Percentiles rank a stretch among this genome's conserved stretches.
These are phyloP conservation scores for Xanthorhoe designata DNA, from an alignment of 2,888 invertebrate species.

Conservation along the genomic window DNA sequence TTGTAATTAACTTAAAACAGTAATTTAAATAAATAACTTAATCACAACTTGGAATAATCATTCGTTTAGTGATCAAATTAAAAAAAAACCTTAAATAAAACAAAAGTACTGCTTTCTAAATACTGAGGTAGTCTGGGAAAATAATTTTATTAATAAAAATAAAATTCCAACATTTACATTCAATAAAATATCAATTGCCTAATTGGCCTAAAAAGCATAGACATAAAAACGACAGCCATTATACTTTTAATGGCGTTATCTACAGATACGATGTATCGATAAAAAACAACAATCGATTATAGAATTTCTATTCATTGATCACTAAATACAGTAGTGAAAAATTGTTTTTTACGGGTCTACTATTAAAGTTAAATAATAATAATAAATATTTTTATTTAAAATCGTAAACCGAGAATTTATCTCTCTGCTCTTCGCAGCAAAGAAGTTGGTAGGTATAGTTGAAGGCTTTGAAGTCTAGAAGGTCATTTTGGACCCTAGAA, in stretches of 20 bases:
- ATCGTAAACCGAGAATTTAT: no score
- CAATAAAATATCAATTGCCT: slow-evolving; percentile 9
- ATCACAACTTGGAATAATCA: slow-evolving; percentile 5
- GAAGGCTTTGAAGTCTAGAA: no score
- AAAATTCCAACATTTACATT: slow-evolving; percentile 4
- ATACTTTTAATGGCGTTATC: background rate
- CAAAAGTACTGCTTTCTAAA: background rate
- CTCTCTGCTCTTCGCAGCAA: no score
- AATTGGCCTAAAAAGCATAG: slow-evolving; percentile 13
- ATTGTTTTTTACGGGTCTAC: no score
- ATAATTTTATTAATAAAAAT: background rate
- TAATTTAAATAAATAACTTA: slow-evolving; percentile 34
- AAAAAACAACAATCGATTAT: slow-evolving; percentile 2
- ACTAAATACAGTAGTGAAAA: no score
- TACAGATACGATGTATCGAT: slow-evolving; percentile 10
- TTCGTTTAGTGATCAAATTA: background rate
- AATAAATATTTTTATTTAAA: no score
- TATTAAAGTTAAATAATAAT: no score
- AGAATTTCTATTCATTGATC: background rate
- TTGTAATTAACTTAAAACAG: slow-evolving; percentile 20
- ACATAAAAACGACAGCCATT: slow-evolving; percentile 6
- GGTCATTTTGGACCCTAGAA: no score
- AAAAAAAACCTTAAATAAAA: background rate
- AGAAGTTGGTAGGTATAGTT: no score
- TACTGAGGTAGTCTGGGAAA: background rate